Base-by-base conservation (phyloP, 2,888 invertebrate species). In the Chromoteleia sp. region DNA sequence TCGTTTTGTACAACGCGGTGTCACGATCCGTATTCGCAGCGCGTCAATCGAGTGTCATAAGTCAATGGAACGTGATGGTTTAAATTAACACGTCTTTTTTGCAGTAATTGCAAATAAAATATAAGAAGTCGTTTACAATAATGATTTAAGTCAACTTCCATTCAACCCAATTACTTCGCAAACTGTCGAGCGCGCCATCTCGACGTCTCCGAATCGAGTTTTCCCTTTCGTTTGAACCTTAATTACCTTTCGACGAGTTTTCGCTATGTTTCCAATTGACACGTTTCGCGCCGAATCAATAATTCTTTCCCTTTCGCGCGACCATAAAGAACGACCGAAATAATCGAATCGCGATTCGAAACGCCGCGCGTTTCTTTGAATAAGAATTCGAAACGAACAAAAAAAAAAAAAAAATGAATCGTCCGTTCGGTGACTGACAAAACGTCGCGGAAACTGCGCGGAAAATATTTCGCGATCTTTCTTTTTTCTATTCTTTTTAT, bases 81-180 rank as follows among this genome's bases (percentile, higher is more conserved):
- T 39, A 12, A 59, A 59, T 71, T 21, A 71, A 59, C 71, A 50
- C 59, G 39, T 25, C 39, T 48, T 59, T 56, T 58, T 21, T 71
- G 15, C 12, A 39, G 29, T 59, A 50, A 58, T 71, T 50, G n/a
- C 59, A 71, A 71, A 50, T 59, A 59, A 59, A 29, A 59, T 19
- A 39, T n/a, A 21, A 59, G 15, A 50, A 39, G 39, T 17, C 59
- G 10, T 39, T 58, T 59, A 59, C 10, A 36, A 41, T 48, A 71
- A 59, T 39, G 25, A 68, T 68, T 43, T 54, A 8, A 68, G 50
- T 52, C 68, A 43, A 41, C 56, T 43, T 33, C 12, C 68, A 68
- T 68, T 68, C 45, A 68, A 45, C 56, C 45, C 43, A 68, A 68
- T 68, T 68, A 56, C 12, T 45, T 43, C 7, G 12, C 14, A 10